Evolutionary conservation across 2,888 invertebrate species (phyloP).

Genomic region (Hoplodrina ambigua): DNA sequence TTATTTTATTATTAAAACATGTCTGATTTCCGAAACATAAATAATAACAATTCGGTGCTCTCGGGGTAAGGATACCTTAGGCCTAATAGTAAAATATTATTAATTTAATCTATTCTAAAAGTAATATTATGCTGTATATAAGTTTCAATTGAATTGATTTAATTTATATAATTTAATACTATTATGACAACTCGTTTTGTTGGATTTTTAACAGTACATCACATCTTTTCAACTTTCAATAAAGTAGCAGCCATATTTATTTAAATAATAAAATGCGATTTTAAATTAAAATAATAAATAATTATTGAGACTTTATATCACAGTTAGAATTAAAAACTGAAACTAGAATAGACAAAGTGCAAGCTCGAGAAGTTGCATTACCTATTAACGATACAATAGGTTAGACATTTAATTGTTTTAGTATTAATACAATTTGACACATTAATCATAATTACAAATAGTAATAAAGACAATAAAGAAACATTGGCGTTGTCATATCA

Average conservation of each 20-base stretch:
- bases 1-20: not conserved
- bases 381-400: constrained; percentile 22
- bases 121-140: constrained; percentile 13
- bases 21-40: not conserved
- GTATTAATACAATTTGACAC: constrained; percentile 33
- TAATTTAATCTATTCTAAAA: constrained; percentile 22
- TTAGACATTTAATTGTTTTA: constrained; percentile 29
- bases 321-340: constrained; percentile 46
- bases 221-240: not conserved
- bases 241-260: constrained; percentile 1
- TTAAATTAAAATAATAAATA: constrained; percentile 31
- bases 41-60: not conserved
- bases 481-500: constrained; percentile 22
- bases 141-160: constrained; percentile 4
- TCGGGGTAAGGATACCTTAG: not conserved
- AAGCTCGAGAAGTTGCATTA: constrained; percentile 28
- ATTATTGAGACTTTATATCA: constrained; percentile 56
- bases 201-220: constrained; percentile 1
- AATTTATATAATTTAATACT: not conserved
- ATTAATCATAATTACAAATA: constrained; percentile 47
- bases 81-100: constrained; percentile 22
- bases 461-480: constrained; percentile 31
- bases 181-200: constrained; percentile 8
- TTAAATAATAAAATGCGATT: constrained; percentile 22
- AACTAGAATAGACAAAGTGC: constrained; percentile 32